Conservation (phyloP, 2,888 invertebrate species). For the Chrysolina americana region DNA sequence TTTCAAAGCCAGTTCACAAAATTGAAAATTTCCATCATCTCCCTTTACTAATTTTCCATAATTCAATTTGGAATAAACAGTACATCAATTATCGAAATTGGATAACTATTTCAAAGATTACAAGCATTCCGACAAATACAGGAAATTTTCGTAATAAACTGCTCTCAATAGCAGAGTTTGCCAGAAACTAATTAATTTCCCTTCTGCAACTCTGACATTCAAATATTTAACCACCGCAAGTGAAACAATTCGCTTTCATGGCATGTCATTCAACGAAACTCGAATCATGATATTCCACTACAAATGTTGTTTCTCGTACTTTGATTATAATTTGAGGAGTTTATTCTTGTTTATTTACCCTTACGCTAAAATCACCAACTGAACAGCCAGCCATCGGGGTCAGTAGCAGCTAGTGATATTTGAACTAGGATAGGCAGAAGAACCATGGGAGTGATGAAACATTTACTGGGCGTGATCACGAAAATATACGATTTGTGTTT, state of each 20-base stretch:
- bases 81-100: background rate
- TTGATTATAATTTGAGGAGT: constrained; percentile 7
- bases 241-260: background rate
- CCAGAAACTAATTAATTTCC: background rate
- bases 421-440: too few species aligned
- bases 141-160: background rate
- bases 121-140: background rate
- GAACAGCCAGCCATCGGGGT: background rate
- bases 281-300: background rate
- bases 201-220: background rate
- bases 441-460: too few species aligned
- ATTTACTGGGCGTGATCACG: too few species aligned
- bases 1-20: too few species aligned
- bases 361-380: background rate
- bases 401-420: background rate
- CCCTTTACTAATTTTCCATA: too few species aligned
- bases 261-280: background rate
- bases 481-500: too few species aligned
- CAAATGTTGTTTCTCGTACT: background rate
- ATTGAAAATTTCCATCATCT: too few species aligned
- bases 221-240: background rate
- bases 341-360: constrained; percentile 10
- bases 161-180: background rate
- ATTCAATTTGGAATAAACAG: too few species aligned
- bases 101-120: background rate